Evolutionary conservation across 2,113 vertebrate species (phyloP), one percentile per base, ranked within the genome.

Genomic region (Ciconia maguari): DNA sequence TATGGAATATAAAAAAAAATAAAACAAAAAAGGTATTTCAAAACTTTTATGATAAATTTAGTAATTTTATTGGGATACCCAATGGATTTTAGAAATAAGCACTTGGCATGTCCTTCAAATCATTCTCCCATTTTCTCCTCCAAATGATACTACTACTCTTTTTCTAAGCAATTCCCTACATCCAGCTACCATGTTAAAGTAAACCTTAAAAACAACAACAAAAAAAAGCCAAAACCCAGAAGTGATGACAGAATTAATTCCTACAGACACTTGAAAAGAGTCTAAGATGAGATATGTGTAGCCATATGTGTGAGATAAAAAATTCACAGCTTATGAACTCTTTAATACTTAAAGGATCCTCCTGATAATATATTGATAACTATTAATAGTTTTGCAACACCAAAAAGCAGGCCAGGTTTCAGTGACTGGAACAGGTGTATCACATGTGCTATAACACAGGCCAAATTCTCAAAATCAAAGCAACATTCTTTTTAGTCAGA

Each of bases 1-100:
- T 97, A 97, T 82, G 97, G 97, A 97, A 97, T 97, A 98, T 78
- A 97, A 98, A 96, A 30, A 38, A 83, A 97, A 95, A 92, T 3
- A 93, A 96, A 97, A 93, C 46, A 97, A 97, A 97, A 97, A 98
- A 95, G 68, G 96, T 94, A 97, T 95, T 98, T 90, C 38, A 81
- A 96, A 97, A 84, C 78, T 94, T 94, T 70, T 32, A 93, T 90
- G 96, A 96, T 83, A 96, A 97, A 97, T 91, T 82, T 72, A 96
- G 86, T 60, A 68, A 93, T 42, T 95, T 94, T 88, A 96, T 13
- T 93, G 95, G 93, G 96, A 76, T 97, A 95, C 82, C 48, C 41
- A 92, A 49, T 81, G 42, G 68, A 87, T 75, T 83, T 86, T 83
- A 72, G n/a, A 90, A 97, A 81, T 89, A 75, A 96, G 34, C 54